Evolutionary conservation across 30 jellyfish, hydroid and myxozoan species (phyloP).

Genomic region (Rhopilema esculentum): DNA sequence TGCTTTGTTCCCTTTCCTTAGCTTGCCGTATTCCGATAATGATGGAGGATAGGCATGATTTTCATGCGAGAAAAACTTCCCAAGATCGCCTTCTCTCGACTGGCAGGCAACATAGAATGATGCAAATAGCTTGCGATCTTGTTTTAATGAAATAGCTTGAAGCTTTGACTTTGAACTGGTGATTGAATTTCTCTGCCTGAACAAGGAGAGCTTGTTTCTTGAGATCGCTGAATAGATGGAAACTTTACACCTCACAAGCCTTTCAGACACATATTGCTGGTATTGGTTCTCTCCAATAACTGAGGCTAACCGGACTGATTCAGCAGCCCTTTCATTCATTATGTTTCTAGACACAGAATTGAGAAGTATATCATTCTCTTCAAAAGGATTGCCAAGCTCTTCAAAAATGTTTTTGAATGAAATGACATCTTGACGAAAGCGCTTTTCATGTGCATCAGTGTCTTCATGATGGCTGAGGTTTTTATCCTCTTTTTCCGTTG

Average conservation of each 20-base stretch:
- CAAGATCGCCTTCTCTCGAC: conserved; percentile 40
- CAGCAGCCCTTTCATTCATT: conserved; percentile 33
- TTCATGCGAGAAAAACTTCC: conserved; percentile 4
- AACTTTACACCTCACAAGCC: conserved; percentile 27
- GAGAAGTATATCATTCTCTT: too few species aligned
- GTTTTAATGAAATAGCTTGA: conserved; percentile 17
- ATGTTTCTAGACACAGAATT: conserved; percentile 20
- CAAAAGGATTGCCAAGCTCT: conserved; percentile 18
- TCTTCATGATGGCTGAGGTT: too few species aligned
- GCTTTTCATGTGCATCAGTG: too few species aligned
- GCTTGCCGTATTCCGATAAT: conserved; percentile 48
- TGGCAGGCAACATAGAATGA: conserved; percentile 37
- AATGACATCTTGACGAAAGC: too few species aligned
- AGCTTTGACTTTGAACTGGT: conserved; percentile 31
- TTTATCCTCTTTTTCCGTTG: too few species aligned
- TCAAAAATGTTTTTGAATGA: neutral
- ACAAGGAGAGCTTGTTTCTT: conserved; percentile 41
- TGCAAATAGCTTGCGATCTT: conserved; percentile 40
- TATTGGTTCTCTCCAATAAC: conserved; percentile 34
- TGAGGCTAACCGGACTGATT: conserved; percentile 14
- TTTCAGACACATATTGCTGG: conserved; percentile 26
- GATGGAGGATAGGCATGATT: conserved; percentile 46
- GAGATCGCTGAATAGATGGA: conserved; percentile 35
- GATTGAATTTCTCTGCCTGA: conserved; percentile 9
- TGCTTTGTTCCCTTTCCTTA: conserved; percentile 44